Conservation (phyloP, 2,113 vertebrate genomes). For the Aramus guarauna region DNA sequence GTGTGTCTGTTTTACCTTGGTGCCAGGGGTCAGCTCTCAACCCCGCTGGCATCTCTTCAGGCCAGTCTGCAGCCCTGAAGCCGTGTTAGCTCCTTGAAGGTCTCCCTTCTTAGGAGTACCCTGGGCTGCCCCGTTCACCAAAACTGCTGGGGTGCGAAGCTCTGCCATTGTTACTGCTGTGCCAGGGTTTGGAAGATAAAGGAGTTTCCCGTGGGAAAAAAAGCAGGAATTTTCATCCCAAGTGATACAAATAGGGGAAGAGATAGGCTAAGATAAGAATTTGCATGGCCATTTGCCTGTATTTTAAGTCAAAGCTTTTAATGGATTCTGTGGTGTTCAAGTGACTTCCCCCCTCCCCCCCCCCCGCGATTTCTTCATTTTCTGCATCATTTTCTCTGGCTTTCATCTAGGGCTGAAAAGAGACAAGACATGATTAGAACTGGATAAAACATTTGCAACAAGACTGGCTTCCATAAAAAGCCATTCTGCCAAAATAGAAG, state of each 20-base stretch:
- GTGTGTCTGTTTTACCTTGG: background rate
- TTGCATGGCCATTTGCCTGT: background rate
- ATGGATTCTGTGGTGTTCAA: background rate
- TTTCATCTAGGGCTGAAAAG: constrained; percentile 24
- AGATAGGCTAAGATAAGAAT: background rate
- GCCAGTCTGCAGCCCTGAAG: background rate
- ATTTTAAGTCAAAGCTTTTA: background rate
- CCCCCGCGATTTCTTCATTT: background rate
- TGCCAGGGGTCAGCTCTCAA: background rate
- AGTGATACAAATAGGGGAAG: background rate
- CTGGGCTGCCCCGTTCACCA: background rate
- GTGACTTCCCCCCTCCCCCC: background rate
- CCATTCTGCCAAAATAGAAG: background rate
- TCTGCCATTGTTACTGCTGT: background rate
- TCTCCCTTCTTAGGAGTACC: background rate
- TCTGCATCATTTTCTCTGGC: background rate
- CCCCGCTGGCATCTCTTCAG: background rate
- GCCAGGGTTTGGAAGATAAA: background rate
- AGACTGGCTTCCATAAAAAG: constrained; percentile 1
- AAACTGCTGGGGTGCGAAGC: accelerated
- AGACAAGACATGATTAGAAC: background rate
- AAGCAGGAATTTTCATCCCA: background rate
- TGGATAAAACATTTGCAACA: background rate
- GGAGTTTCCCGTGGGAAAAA: background rate
- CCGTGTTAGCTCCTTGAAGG: background rate